A percentile compares a stretch with the other conserved stretches of the same genome.
Conservation (phyloP, 1,140 invertebrate species). For the Phthorimaea operculella region DNA sequence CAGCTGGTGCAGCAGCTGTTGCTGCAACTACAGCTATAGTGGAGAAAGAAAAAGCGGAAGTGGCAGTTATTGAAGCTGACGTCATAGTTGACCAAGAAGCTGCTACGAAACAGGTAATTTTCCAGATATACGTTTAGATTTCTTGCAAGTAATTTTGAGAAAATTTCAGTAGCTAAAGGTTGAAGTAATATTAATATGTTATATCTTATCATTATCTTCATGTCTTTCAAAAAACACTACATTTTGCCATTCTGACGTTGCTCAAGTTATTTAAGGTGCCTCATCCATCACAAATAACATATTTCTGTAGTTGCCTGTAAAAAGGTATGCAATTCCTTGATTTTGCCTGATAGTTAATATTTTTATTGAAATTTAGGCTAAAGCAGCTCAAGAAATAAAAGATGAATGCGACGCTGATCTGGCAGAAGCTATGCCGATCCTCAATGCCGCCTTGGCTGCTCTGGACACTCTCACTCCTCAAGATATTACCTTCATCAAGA, state of each 20-base stretch:
- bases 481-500: constrained; percentile 95
- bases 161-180: too few relatives aligned
- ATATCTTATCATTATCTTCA: too few relatives aligned
- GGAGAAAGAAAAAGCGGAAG: constrained; percentile 86
- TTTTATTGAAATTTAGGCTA: constrained; percentile 56
- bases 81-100: constrained; percentile 74
- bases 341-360: too few relatives aligned
- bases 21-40: constrained; percentile 82
- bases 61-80: constrained; percentile 80
- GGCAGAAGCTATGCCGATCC: constrained; percentile 91
- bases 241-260: too few relatives aligned
- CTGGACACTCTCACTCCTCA: constrained; percentile 90
- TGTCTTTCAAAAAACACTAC: too few relatives aligned
- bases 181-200: too few relatives aligned
- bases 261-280: too few relatives aligned
- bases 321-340: too few relatives aligned
- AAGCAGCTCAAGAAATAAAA: constrained; percentile 89
- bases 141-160: too few relatives aligned
- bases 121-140: too few relatives aligned
- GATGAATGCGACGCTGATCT: constrained; percentile 95
- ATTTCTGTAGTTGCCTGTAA: too few relatives aligned
- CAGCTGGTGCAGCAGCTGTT: constrained; percentile 85
- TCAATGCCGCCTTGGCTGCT: constrained; percentile 89
- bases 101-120: constrained; percentile 70
- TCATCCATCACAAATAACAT: too few relatives aligned